Evolutionary conservation across 2,888 invertebrate genomes (phyloP).

Genomic region (Polydrusus cervinus): DNA sequence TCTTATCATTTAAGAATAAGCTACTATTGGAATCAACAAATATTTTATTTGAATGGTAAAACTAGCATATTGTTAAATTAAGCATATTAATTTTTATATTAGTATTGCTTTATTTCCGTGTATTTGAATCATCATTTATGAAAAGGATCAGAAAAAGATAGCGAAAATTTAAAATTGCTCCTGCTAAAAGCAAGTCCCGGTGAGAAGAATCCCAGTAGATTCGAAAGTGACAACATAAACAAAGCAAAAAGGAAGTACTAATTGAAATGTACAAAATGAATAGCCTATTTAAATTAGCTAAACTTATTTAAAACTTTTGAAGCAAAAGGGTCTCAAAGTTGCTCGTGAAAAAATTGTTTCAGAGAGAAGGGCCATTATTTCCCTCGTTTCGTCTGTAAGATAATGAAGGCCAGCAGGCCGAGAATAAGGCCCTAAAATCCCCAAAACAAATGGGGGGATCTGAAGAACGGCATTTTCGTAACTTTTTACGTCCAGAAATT

Average conservation of each 20-base stretch:
- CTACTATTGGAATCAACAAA: no score
- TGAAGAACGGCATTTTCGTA: constrained; percentile 34
- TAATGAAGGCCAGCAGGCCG: constrained; percentile 37
- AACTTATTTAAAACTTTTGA: constrained; percentile 30
- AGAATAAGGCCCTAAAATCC: constrained; percentile 36
- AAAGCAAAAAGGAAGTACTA: constrained; percentile 22
- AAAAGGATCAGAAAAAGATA: no score
- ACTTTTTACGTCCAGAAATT: constrained; percentile 44
- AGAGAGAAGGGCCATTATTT: constrained; percentile 34
- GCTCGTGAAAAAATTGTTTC: constrained; percentile 34
- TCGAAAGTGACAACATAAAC: constrained; percentile 26
- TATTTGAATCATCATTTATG: no score
- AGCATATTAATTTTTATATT: no score
- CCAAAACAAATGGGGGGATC: constrained; percentile 40
- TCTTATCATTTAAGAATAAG: no score
- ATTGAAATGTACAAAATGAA: constrained; percentile 29
- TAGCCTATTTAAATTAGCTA: constrained; percentile 29
- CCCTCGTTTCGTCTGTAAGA: constrained; percentile 33
- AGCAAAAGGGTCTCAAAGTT: constrained; percentile 28
- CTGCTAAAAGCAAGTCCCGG: neutral
- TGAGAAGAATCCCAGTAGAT: constrained; percentile 3
- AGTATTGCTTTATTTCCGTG: no score
- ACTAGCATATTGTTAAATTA: no score
- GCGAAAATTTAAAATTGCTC: no score
- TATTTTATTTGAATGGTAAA: no score